Conservation (phyloP, 1,140 invertebrate species). For the Phortica variegata region DNA sequence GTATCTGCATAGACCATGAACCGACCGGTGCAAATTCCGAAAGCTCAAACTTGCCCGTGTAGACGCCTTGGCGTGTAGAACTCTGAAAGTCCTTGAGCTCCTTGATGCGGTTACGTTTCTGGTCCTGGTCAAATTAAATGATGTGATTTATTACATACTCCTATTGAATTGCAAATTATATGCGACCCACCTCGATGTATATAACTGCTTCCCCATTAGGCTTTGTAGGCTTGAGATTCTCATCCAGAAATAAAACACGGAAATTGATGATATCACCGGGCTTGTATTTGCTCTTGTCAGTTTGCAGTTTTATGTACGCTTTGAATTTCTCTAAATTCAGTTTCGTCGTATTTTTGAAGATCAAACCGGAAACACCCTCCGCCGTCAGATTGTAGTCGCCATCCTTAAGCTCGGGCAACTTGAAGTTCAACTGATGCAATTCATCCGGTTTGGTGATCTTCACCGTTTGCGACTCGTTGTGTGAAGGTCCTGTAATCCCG, state of each 20-base stretch:
- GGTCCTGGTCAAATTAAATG: conserved; percentile 34
- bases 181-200: conserved; percentile 41
- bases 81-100: conserved; percentile 72
- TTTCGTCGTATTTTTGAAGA: conserved; percentile 93
- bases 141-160: not conserved
- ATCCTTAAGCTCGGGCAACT: conserved; percentile 76
- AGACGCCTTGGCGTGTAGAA: conserved; percentile 77
- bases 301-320: conserved; percentile 78
- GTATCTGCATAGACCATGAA: conserved; percentile 70
- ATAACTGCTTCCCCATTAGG: conserved; percentile 65
- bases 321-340: conserved; percentile 78
- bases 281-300: conserved; percentile 92
- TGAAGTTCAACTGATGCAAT: conserved; percentile 67
- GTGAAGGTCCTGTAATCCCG: conserved; percentile 71
- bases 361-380: conserved; percentile 71
- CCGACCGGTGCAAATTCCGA: conserved; percentile 83
- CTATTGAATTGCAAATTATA: conserved; percentile 29
- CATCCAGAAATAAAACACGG: conserved; percentile 78
- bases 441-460: conserved; percentile 66
- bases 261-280: conserved; percentile 83
- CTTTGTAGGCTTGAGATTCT: conserved; percentile 72
- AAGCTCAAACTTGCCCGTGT: conserved; percentile 69
- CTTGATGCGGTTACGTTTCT: conserved; percentile 62
- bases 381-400: conserved; percentile 78
- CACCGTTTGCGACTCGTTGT: conserved; percentile 68